These are phyloP conservation scores for Mola mola DNA, from an alignment of 2,113 vertebrate species.

Conservation along the genomic window DNA sequence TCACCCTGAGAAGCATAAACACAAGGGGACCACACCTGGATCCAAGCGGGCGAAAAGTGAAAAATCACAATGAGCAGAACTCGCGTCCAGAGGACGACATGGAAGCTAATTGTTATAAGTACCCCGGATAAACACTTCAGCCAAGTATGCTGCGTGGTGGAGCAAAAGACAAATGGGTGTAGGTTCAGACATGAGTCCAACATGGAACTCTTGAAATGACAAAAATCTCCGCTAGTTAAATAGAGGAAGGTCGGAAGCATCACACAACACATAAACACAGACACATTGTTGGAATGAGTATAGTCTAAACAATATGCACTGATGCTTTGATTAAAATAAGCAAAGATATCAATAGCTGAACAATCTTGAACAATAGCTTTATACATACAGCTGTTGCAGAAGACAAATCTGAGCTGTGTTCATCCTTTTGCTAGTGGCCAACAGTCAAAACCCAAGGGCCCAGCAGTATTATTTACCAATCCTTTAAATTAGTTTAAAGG, in stretches of 20 bases:
- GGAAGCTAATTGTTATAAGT: slow-evolving; percentile 74
- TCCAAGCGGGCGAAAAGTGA: slow-evolving; percentile 62
- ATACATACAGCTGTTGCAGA: too few relatives aligned
- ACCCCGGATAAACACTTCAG: slow-evolving; percentile 76
- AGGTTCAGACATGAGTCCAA: slow-evolving; percentile 37
- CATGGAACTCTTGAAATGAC: slow-evolving; percentile 50
- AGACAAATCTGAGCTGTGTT: too few relatives aligned
- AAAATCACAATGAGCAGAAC: slow-evolving; percentile 53
- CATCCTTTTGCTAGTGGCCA: too few relatives aligned
- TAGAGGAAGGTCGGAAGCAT: slow-evolving; percentile 32
- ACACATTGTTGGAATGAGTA: slow-evolving; percentile 35
- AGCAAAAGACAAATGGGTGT: slow-evolving; percentile 53
- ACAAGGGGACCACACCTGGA: slow-evolving; percentile 77
- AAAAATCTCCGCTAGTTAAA: slow-evolving; percentile 51
- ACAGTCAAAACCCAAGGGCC: too few relatives aligned
- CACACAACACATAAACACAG: slow-evolving; percentile 49
- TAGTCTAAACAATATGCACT: slow-evolving; percentile 50
- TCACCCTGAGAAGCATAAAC: slow-evolving; percentile 78
- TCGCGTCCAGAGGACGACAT: slow-evolving; percentile 50
- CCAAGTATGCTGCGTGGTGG: slow-evolving; percentile 65
- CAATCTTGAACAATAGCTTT: too few relatives aligned
- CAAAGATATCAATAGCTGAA: too few relatives aligned
- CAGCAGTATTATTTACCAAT: too few relatives aligned
- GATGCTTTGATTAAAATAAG: background rate
- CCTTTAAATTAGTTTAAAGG: too few relatives aligned